Base-by-base conservation (phyloP, 1,140 invertebrate genomes). In the Drosophila persimilis region DNA sequence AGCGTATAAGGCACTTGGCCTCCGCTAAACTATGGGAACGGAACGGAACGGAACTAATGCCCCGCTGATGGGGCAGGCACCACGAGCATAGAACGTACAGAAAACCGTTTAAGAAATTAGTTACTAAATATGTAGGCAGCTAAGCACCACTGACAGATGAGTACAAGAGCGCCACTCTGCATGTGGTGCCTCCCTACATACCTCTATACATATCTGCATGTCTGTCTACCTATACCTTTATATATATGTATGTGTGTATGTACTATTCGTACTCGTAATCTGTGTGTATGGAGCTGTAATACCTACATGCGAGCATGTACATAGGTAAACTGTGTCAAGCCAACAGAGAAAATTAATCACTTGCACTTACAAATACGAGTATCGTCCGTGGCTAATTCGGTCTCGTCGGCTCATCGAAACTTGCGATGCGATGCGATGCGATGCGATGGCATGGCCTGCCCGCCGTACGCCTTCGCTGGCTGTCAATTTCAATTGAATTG, bases 401-500 rank as follows among this genome's bases (percentile, higher is more conserved):
- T 17, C 31, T 70, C 48, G 53, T 4, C 11, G 20, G 48, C 45
- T 52, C 64, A 63, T 71, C 72, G 72, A 52, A 59, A 62, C 50
- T 50, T 26, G 24, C 24, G 24, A 24, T 24, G 24, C 24, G 24
- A 24, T 24, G 22, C 22, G 22, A 24, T 24, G 2, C 3, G 24
- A n/a, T n/a, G n/a, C n/a, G n/a, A 5, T 26, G 24, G 24, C 24
- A 26, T 26, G n/a, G 53, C 39, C 22, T 50, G 41, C 9, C 22
- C 50, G 24, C 26, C 59, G 56, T 31, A 31, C 31, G 8, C 50
- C 81, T 80, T 69, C 71, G 63, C 31, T 47, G 64, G 58, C 78
- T 88, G 83, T 86, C 83, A 88, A 73, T 79, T 83, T 78, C 79
- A 86, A 86, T 88, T 86, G 53, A 86, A 86, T 70, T 83, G 78